Percentiles rank a stretch among this genome's conserved stretches.
Conservation (phyloP, 2,888 invertebrate genomes). For the Drosophila merina region DNA sequence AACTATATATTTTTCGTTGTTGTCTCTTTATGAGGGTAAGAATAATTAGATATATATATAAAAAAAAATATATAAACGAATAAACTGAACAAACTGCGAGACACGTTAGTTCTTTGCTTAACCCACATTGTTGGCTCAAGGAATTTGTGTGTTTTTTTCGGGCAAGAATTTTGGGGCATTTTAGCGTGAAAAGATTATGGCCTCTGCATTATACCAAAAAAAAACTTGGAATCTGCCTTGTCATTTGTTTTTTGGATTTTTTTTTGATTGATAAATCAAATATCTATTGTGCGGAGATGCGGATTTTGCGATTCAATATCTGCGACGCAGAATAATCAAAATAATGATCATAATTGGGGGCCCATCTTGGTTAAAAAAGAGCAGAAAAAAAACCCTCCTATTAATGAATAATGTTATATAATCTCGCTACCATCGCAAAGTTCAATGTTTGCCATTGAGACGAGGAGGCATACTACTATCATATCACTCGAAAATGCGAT, state of each 20-base stretch:
- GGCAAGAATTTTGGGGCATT: conserved; percentile 8
- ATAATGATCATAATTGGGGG: neutral
- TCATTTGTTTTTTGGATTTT: conserved; percentile 46
- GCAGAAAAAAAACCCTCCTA: neutral
- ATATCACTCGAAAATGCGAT: conserved; percentile 27
- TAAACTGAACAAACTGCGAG: neutral
- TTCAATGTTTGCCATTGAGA: conserved; percentile 44
- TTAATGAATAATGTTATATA: conserved; percentile 36
- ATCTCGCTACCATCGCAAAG: conserved; percentile 30
- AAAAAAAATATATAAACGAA: too few species aligned
- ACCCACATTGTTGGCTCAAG: conserved; percentile 45
- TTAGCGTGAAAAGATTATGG: conserved; percentile 49
- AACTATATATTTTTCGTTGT: conserved; percentile 30
- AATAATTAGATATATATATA: conserved; percentile 54
- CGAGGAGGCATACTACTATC: conserved; percentile 25
- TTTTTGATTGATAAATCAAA: conserved; percentile 12
- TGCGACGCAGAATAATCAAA: conserved; percentile 18
- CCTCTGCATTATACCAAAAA: conserved; percentile 16
- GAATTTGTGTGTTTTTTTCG: conserved; percentile 29
- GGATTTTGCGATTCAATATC: neutral
- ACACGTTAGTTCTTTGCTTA: conserved; percentile 31
- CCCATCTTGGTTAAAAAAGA: neutral
- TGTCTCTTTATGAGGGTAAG: conserved; percentile 48
- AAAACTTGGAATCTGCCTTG: conserved; percentile 35
- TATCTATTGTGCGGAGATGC: conserved; percentile 5